Conservation (phyloP, 2,113 vertebrate species). For the Malurus alboscapulatus region DNA sequence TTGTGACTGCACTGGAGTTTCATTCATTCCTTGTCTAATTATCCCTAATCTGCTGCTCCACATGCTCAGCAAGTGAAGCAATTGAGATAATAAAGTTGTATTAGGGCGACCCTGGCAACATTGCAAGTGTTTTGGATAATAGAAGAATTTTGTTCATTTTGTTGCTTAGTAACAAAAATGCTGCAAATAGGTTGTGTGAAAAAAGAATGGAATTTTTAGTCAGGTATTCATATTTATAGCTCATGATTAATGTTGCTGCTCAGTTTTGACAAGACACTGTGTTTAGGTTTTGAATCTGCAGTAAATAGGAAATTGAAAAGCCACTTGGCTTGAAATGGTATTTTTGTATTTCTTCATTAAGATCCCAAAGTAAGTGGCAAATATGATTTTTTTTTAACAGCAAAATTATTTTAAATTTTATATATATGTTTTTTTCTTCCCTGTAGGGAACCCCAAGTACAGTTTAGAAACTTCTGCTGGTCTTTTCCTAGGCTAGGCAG, state of each 20-base stretch:
- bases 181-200: not conserved
- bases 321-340: not conserved
- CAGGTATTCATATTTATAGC: constrained; percentile 10
- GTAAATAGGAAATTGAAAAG: constrained; percentile 11
- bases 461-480: not conserved
- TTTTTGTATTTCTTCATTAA: not conserved
- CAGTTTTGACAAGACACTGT: not conserved
- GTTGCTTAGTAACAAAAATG: constrained; percentile 75
- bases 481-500: not conserved
- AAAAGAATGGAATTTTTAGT: not conserved
- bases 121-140: constrained; percentile 53
- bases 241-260: constrained; percentile 15
- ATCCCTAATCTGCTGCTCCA: constrained; percentile 62
- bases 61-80: constrained; percentile 47
- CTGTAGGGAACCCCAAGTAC: not conserved
- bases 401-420: not conserved
- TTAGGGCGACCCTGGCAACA: constrained; percentile 37
- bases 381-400: not conserved
- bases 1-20: constrained; percentile 58
- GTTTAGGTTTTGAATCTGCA: not conserved
- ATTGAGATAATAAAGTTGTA: constrained; percentile 72
- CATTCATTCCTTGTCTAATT: constrained; percentile 54
- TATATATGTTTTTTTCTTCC: not conserved
- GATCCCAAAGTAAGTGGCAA: not conserved
- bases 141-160: constrained; percentile 62